These are phyloP conservation scores for Sphenodon punctatus DNA, from an alignment of 2,797 vertebrate genomes.

Conservation along the genomic window DNA sequence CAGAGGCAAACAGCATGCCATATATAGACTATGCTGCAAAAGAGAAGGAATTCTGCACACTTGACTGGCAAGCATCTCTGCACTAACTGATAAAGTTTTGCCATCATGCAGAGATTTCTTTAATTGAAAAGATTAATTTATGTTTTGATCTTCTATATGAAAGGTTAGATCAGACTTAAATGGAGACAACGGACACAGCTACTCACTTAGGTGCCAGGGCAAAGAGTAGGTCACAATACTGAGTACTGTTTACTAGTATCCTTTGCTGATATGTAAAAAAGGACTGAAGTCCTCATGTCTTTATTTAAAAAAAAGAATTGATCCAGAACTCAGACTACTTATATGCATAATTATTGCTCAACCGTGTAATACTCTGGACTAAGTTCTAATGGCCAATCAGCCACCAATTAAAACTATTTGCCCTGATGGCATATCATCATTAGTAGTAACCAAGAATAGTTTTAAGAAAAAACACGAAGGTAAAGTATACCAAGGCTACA, in stretches of 20 bases:
- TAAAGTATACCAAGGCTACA: background rate
- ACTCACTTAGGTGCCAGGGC: background rate
- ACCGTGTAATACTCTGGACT: background rate
- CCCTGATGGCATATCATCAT: background rate
- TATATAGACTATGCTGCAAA: background rate
- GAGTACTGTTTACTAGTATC: background rate
- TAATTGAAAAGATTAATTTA: background rate
- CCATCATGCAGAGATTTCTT: background rate
- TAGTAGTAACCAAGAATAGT: background rate
- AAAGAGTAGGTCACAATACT: background rate
- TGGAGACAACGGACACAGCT: background rate
- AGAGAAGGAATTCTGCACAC: background rate
- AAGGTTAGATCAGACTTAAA: background rate
- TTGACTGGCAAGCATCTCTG: background rate
- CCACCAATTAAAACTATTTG: background rate
- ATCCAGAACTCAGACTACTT: background rate
- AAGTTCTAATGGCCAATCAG: background rate
- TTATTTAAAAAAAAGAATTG: background rate
- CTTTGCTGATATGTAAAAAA: background rate
- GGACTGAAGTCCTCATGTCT: background rate
- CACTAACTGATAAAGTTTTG: background rate
- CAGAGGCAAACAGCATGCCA: background rate
- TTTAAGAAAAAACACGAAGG: background rate
- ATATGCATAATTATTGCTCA: too few relatives aligned
- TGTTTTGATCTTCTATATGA: background rate